Percentiles rank a stretch among this genome's conserved stretches.
These are phyloP conservation scores for Antedon mediterranea DNA, from an alignment of 53 echinoderm and acorn worm genomes.

Conservation along the genomic window DNA sequence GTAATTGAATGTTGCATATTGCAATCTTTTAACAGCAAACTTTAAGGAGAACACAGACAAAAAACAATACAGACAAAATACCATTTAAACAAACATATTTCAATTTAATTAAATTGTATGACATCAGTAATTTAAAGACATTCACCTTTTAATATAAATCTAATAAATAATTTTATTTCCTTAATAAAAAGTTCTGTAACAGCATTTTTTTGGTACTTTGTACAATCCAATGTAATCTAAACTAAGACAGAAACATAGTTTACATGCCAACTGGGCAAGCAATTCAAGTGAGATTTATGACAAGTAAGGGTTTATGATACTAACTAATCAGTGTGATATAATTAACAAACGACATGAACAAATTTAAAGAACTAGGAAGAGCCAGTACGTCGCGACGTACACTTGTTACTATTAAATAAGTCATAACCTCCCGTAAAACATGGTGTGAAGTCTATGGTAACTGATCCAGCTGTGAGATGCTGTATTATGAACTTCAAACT, in stretches of 20 bases:
- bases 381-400: neutral
- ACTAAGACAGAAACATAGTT: too few relatives aligned
- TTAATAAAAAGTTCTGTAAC: too few relatives aligned
- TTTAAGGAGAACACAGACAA: too few relatives aligned
- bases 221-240: neutral
- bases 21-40: too few relatives aligned
- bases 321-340: neutral
- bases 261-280: neutral
- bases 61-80: too few relatives aligned
- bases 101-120: too few relatives aligned
- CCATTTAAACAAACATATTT: too few relatives aligned
- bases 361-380: neutral
- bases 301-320: neutral
- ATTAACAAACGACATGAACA: neutral
- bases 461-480: neutral
- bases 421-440: neutral
- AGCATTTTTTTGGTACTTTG: neutral
- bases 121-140: too few relatives aligned
- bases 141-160: too few relatives aligned
- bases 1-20: too few relatives aligned
- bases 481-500: neutral
- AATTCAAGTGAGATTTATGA: neutral
- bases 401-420: neutral
- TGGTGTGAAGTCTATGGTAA: neutral
- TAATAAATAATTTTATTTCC: too few relatives aligned